Percentiles rank a stretch among this genome's conserved stretches.
These are phyloP conservation scores for Sebastes trivittatus DNA, from an alignment of 2,797 vertebrate genomes.

Conservation along the genomic window DNA sequence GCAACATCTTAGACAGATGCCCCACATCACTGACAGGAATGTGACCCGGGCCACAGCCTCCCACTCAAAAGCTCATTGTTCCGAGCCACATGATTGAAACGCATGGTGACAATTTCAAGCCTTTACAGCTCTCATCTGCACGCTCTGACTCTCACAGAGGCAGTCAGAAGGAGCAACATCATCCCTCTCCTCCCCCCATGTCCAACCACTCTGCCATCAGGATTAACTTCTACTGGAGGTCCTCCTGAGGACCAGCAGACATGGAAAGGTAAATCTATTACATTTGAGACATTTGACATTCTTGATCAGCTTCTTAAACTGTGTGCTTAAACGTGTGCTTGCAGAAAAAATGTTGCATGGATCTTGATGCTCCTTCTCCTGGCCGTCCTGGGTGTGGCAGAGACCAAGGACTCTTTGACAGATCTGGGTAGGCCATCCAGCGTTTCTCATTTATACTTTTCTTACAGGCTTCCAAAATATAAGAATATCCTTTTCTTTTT, in stretches of 20 bases:
- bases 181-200: not conserved
- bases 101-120: conserved; percentile 77
- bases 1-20: not conserved
- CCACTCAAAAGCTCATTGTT: conserved; percentile 42
- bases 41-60: not conserved
- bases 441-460: not conserved
- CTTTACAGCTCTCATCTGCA: conserved; percentile 12
- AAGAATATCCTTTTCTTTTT: not conserved
- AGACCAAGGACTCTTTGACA: conserved; percentile 31
- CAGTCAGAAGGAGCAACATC: not conserved
- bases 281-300: not conserved
- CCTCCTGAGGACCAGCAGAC: conserved; percentile 38
- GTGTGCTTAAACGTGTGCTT: not conserved
- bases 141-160: not conserved
- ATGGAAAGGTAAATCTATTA: conserved; percentile 70
- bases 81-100: conserved; percentile 63
- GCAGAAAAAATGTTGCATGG: conserved; percentile 38
- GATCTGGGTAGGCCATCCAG: conserved; percentile 56
- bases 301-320: not conserved
- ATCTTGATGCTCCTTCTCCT: conserved; percentile 39
- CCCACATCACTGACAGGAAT: conserved; percentile 5
- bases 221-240: conserved; percentile 1
- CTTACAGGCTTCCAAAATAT: not conserved
- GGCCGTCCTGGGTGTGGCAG: conserved; percentile 38
- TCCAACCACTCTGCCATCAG: not conserved